Base-by-base conservation (phyloP, 2,797 vertebrate species). In the Acanthurus lineatus region DNA sequence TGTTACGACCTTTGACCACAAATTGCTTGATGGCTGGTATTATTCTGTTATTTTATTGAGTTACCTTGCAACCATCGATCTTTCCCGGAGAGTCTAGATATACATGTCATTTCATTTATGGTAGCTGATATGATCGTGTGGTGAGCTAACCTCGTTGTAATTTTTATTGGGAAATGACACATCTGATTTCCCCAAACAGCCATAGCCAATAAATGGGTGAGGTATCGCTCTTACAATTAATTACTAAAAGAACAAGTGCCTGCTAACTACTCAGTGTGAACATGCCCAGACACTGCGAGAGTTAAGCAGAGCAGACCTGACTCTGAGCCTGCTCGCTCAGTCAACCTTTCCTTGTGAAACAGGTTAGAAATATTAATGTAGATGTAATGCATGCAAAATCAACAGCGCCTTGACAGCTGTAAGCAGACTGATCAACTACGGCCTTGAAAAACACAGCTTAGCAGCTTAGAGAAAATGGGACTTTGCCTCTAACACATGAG, bases 401-500 rank as follows among this genome's bases (percentile, higher is more conserved):
- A 86, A 65, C 73, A 72, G 53, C 5, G 73, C 64, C 61, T 66
- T 82, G 81, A 79, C 76, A 81, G 78, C 49, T 53, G 64, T 52
- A 79, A 74, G 77, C 62, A 79, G 70, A 75, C 65, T 48, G 22
- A 88, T 74, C 81, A 75, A 63, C 49, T 68, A n/a, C 87, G 84
- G 51, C 72, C 54, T 84, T 79, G 86, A 70, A 72, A 85, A 78
- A 82, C 74, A 83, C 48, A 71, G 75, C 42, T 92, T 76, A 76
- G 68, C 72, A 65, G 82, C 80, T 85, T 77, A 62, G 67, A 85
- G 74, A 51, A 86, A 85, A 90, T 58, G 66, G 61, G 59, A 70
- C 64, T 52, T 35, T 69, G 79, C 48, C 74, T 88, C 78, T 83
- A 84, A 82, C 82, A 81, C 75, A 76, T 40, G 65, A 79, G 86